Evolutionary conservation across 37 sponge, comb jelly and placozoan species (phyloP), one percentile per base, ranked within the genome.

Genomic region (Ephydatia muelleri): DNA sequence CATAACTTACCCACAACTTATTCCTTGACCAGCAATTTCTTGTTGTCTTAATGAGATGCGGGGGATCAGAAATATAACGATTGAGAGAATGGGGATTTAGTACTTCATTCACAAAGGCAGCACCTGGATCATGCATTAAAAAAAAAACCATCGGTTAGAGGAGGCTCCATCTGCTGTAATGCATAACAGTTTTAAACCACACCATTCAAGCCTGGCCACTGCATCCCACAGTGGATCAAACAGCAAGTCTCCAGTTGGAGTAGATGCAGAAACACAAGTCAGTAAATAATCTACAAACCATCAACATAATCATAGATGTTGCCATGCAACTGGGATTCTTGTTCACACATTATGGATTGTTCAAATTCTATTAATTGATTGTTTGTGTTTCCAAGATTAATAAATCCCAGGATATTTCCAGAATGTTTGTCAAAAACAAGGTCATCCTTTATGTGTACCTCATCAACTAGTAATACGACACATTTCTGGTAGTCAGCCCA

Each of bases 381-480:
- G 79, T 79, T 79, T 29, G 43, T 77, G 26, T 79, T 57, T 48
- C 67, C 67, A 48, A 79, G 19, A 48, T 79, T 27, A 22, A 48
- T 57, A 28, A n/a, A n/a, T n/a, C n/a, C n/a, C n/a, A n/a, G n/a
- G n/a, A 79, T 23, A 8, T 39, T 19, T 25, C 79, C 79, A 57
- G 22, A 21, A 57, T 79, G 79, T 30, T 79, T 79, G 30, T 79
- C 79, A 12, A 49, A 79, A 16, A 79, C 79, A 21, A 79, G 47
- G 28, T 49, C 79, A 11, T 79, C 79, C 28, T 49, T 79, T 2
- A 57, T 79, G 79, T 79, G 79, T 48, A 79, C 79, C 28, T 79
- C 79, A 43, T 79, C 67, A 47, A 79, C 32, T 29, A 49, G 64
- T n/a, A 79, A 28, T 2, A 57, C 67, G 49, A 79, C 66, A 79